A percentile compares a stretch with the other conserved stretches of the same genome.
phyloP scores from a whole-genome alignment of 2,797 vertebrate species.

The Varecia variegata region DNA sequence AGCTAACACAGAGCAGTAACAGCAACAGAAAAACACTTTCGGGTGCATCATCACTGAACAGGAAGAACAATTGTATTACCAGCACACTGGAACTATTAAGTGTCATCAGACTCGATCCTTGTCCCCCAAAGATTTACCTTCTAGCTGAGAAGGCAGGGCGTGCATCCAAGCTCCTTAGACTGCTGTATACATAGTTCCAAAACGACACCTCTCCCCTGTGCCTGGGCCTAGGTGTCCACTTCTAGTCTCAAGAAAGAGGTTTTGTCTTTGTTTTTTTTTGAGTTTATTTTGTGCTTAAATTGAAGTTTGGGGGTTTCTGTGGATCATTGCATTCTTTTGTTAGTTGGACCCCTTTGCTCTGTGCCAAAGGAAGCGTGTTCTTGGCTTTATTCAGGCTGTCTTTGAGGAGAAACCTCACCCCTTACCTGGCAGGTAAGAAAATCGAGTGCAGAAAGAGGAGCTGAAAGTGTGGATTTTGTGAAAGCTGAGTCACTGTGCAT shows the following conservation, averaged over 20 bases:
- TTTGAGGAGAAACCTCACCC: background rate
- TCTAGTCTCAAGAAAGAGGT: too few species aligned
- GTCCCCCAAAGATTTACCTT: background rate
- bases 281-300: too few species aligned
- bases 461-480: fast-evolving
- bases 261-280: background rate
- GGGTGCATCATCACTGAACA: fast-evolving
- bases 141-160: fast-evolving
- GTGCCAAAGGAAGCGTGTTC: fast-evolving
- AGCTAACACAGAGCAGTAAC: fast-evolving
- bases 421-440: background rate
- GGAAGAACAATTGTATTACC: fast-evolving
- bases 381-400: background rate
- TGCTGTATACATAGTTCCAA: fast-evolving
- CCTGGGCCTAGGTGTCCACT: background rate
- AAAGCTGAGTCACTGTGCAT: fast-evolving
- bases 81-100: fast-evolving
- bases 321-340: background rate
- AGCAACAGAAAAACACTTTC: background rate
- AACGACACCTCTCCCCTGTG: fast-evolving
- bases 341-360: background rate
- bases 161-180: background rate
- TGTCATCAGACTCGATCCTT: fast-evolving
- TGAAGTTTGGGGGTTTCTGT: background rate
- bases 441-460: fast-evolving